Base-by-base conservation (phyloP, 1,140 invertebrate species). In the Telenomus remus region DNA sequence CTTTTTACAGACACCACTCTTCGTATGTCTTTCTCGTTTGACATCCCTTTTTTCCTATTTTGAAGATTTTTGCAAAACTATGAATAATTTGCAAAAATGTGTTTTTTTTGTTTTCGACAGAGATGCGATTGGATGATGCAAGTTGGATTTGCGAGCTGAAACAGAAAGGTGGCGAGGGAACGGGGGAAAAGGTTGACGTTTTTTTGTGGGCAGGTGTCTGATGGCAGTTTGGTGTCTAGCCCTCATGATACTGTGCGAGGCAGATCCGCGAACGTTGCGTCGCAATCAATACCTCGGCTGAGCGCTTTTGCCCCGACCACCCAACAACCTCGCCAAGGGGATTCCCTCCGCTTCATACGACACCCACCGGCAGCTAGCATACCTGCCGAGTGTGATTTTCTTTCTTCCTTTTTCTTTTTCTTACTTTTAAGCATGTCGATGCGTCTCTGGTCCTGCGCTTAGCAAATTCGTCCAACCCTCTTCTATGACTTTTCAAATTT, bases 281-380 rank as follows among this genome's bases (percentile, higher is more conserved):
- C 84, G 84, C 84, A 86, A 86, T 85, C 85, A 85, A 86, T 85
- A 85, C 83, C 84, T 84, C 84, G 79, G 75, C 68, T 68, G 81
- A 78, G 75, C 76, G 61, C 61, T 69, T 64, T 68, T 74, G 64
- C 73, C 77, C 82, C 79, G 72, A 79, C 76, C 78, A 78, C 78
- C 80, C 81, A 76, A 74, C 78, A 79, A 80, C 79, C 79, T 79
- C 80, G 57, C 66, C 76, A 55, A 74, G 80, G 75, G 75, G 79
- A 81, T 78, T 79, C 79, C 79, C 78, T 74, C 70, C 78, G 64
- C 75, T 80, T 74, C 76, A 72, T 65, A 68, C 73, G 55, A 73
- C 61, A 47, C 64, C 65, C 72, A 43, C 65, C 57, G 69, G 63
- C 68, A 54, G 51, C 61, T 42, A 61, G 54, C 55, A 61, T 63